These are phyloP conservation scores for Cephonodes hylas DNA, from an alignment of 2,888 invertebrate genomes.

Conservation along the genomic window DNA sequence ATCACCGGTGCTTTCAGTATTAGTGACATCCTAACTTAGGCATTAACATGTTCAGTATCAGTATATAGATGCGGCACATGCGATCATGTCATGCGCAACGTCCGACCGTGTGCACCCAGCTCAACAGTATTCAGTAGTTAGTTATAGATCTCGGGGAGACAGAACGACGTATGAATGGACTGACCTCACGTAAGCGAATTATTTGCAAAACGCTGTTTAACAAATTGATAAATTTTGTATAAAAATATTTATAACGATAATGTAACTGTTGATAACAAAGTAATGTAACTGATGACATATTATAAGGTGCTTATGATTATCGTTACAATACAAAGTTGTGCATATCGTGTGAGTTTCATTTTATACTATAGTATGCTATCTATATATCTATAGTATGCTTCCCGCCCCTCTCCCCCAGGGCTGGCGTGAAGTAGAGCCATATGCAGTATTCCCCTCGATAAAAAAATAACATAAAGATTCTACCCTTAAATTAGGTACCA, in stretches of 20 bases:
- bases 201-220: slow-evolving; percentile 67
- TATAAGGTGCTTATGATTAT: slow-evolving; percentile 81
- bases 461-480: too few relatives aligned
- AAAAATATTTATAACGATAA: slow-evolving; percentile 78
- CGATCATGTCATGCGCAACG: background rate
- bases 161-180: slow-evolving; percentile 39
- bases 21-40: background rate
- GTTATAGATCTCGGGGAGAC: slow-evolving; percentile 20
- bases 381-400: too few relatives aligned
- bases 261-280: slow-evolving; percentile 76
- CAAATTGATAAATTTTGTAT: slow-evolving; percentile 76
- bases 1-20: too few relatives aligned
- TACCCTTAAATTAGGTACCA: too few relatives aligned
- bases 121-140: slow-evolving; percentile 12
- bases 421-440: too few relatives aligned
- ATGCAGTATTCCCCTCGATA: too few relatives aligned
- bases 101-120: slow-evolving; percentile 2
- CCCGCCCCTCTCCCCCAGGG: too few relatives aligned
- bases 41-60: background rate
- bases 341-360: slow-evolving; percentile 57
- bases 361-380: too few relatives aligned
- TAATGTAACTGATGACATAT: slow-evolving; percentile 78
- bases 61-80: background rate
- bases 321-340: slow-evolving; percentile 82
- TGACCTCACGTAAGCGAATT: slow-evolving; percentile 53